Conservation (phyloP, 2,888 invertebrate species). For the Invenusta paracnida region DNA sequence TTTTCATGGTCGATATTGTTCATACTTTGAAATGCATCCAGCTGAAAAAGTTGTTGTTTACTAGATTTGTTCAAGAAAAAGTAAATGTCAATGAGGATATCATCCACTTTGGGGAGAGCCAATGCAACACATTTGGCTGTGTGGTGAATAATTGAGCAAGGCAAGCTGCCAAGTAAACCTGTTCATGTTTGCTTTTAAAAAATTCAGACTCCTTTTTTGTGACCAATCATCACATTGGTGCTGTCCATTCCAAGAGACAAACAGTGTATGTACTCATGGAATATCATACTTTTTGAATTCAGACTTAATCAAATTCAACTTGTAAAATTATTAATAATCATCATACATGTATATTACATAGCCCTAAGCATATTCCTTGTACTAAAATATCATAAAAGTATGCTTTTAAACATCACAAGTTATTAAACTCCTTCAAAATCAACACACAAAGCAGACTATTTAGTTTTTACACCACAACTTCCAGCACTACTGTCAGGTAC, state of each 20-base stretch:
- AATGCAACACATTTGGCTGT: neutral
- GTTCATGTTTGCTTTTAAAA: neutral
- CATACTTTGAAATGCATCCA: neutral
- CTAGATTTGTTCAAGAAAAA: neutral
- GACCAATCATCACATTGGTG: neutral
- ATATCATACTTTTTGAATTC: neutral
- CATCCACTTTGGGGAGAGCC: neutral
- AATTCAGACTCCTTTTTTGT: neutral
- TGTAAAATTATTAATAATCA: neutral
- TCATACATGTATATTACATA: too few relatives aligned
- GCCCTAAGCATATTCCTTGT: too few relatives aligned
- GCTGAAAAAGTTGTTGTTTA: neutral
- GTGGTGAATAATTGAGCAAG: neutral
- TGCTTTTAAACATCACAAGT: too few relatives aligned
- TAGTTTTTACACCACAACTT: too few relatives aligned
- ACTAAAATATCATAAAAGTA: too few relatives aligned
- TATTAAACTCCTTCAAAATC: too few relatives aligned
- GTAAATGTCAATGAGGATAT: neutral
- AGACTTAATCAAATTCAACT: neutral
- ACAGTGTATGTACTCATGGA: neutral
- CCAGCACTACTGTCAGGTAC: too few relatives aligned
- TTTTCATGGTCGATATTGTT: neutral
- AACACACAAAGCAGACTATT: too few relatives aligned
- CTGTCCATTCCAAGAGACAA: neutral
- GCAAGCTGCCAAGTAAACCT: neutral